Conservation (phyloP, 2,888 invertebrate species). For the Hydrotaea diabolus region DNA sequence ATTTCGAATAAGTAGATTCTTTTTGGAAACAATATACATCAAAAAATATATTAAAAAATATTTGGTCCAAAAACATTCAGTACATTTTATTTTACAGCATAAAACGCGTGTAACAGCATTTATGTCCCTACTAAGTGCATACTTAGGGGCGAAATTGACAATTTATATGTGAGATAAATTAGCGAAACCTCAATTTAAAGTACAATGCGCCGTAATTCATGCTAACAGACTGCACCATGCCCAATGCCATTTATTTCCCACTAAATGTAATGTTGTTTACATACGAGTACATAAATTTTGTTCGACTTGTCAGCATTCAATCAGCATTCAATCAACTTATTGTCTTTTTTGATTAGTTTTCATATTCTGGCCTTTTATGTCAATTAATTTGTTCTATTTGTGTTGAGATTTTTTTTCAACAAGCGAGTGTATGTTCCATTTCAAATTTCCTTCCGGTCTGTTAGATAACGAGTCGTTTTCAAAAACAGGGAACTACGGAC, state of each 20-base stretch:
- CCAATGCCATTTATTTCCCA: constrained; percentile 19
- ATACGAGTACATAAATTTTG: constrained; percentile 5
- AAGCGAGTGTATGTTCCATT: constrained; percentile 39
- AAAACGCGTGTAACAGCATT: too few species aligned
- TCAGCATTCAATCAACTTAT: constrained; percentile 8
- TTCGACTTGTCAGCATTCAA: background rate
- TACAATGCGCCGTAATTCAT: too few species aligned
- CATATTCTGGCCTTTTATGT: constrained; percentile 50
- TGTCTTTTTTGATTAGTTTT: constrained; percentile 42
- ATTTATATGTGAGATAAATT: too few species aligned
- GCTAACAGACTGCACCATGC: background rate
- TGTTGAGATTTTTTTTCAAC: background rate
- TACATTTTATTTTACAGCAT: too few species aligned
- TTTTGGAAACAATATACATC: too few species aligned
- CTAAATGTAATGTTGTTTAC: background rate
- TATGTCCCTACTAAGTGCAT: too few species aligned
- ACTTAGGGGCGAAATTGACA: too few species aligned
- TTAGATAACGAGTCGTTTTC: constrained; percentile 20
- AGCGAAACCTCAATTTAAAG: too few species aligned
- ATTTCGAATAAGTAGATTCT: too few species aligned
- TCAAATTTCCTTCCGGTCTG: constrained; percentile 58
- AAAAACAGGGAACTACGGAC: background rate
- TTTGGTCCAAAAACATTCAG: too few species aligned
- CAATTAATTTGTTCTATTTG: constrained; percentile 26
- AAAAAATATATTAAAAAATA: too few species aligned